Conservation (phyloP, 2,797 vertebrate species). For the Tachyglossus aculeatus region DNA sequence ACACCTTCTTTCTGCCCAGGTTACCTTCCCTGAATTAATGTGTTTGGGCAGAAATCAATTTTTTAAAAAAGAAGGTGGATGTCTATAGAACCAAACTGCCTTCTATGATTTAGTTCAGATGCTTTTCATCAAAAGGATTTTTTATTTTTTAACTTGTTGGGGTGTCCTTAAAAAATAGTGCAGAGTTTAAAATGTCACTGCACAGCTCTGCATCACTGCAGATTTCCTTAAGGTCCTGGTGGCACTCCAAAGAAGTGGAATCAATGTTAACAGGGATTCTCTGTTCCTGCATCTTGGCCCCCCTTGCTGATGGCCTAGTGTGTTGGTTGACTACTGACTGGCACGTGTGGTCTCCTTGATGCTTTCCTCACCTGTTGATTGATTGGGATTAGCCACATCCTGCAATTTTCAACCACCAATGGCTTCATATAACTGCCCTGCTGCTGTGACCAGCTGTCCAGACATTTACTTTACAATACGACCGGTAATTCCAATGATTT, state of each 20-base stretch:
- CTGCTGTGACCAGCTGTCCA: constrained; percentile 33
- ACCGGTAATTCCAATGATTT: constrained; percentile 35
- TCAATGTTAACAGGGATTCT: fast-evolving
- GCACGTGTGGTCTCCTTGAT: background rate
- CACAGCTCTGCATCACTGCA: background rate
- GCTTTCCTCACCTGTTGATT: background rate
- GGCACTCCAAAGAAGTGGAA: background rate
- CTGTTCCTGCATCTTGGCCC: background rate
- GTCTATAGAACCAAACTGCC: background rate
- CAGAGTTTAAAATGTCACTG: constrained; percentile 11
- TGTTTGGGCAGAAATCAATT: background rate
- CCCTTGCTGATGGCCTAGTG: fast-evolving
- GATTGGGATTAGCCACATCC: background rate
- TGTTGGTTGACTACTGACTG: background rate
- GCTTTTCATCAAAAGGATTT: background rate
- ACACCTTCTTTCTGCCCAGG: background rate
- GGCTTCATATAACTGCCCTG: background rate
- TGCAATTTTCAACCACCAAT: background rate
- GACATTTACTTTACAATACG: constrained; percentile 36
- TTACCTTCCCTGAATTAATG: background rate
- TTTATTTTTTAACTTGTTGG: constrained; percentile 7
- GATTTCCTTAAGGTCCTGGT: background rate
- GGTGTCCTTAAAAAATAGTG: background rate
- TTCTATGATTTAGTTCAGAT: background rate
- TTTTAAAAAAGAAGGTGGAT: background rate